Evolutionary conservation across 2,888 invertebrate genomes (phyloP).

Genomic region (Spicauda simplicius): DNA sequence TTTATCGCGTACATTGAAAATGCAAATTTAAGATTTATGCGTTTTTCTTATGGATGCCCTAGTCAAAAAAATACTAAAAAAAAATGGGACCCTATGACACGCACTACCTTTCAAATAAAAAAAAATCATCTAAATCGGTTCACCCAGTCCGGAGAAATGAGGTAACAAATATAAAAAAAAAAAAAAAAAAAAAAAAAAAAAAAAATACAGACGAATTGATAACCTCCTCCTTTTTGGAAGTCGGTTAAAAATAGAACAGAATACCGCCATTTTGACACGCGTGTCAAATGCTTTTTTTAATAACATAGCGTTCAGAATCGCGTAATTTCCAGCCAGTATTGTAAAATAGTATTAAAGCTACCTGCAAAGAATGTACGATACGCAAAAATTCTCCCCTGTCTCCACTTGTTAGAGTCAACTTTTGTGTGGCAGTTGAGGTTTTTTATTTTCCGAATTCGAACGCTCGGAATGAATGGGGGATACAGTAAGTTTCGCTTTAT

Average conservation of each 20-base stretch:
- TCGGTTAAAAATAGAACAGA: conserved; percentile 23
- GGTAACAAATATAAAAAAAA: no score
- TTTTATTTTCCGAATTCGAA: conserved; percentile 32
- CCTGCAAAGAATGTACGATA: conserved; percentile 21
- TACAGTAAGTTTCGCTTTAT: conserved; percentile 36
- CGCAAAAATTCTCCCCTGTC: conserved; percentile 20
- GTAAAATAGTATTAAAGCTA: conserved; percentile 30
- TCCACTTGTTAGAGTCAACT: conserved; percentile 25
- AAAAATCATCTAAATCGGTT: no score
- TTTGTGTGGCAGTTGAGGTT: conserved; percentile 1
- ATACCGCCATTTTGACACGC: conserved; percentile 26
- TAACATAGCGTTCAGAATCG: conserved; percentile 24
- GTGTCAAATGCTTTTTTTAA: conserved; percentile 36
- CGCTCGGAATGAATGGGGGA: conserved; percentile 34
- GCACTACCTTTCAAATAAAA: no score
- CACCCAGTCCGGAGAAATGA: no score
- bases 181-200: no score
- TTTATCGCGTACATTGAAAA: no score
- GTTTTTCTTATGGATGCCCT: no score
- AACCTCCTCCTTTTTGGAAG: no score
- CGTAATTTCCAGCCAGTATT: conserved; percentile 30
- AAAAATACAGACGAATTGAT: no score
- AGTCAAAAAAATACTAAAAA: no score
- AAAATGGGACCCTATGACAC: no score
- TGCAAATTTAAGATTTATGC: no score